Percentiles rank a stretch among this genome's conserved stretches.
phyloP scores from a whole-genome alignment of 2,113 vertebrate genomes.

The Etheostoma cragini region DNA sequence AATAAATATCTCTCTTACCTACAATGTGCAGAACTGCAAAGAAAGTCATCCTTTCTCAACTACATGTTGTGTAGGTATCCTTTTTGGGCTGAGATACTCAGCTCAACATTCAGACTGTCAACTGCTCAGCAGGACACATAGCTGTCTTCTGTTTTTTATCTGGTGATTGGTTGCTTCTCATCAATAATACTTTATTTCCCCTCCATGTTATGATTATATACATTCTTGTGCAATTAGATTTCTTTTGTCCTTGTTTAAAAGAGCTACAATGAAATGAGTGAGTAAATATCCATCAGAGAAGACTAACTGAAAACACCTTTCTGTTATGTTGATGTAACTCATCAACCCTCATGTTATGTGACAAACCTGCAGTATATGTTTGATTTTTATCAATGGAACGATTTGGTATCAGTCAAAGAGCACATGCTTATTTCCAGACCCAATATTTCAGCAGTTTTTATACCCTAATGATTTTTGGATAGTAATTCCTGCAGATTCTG shows the following conservation, averaged over 20 bases:
- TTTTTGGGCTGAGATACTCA: not conserved
- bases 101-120: slow-evolving; percentile 15
- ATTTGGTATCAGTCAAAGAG: not conserved
- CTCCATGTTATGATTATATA: slow-evolving; percentile 10
- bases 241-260: too few species aligned
- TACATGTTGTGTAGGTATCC: not conserved
- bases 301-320: slow-evolving; percentile 12
- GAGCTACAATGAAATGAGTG: too few species aligned
- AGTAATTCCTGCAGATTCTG: not conserved
- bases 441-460: not conserved
- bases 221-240: slow-evolving; percentile 19
- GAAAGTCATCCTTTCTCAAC: slow-evolving; percentile 3
- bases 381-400: not conserved
- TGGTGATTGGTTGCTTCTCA: slow-evolving; percentile 20
- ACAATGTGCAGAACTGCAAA: not conserved
- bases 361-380: not conserved
- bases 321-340: slow-evolving; percentile 8
- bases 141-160: slow-evolving; percentile 13
- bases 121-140: slow-evolving; percentile 4
- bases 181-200: slow-evolving; percentile 7
- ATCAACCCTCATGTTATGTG: not conserved
- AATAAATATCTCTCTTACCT: not conserved
- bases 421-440: not conserved
- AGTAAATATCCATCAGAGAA: not conserved
- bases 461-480: not conserved